Conservation (phyloP, 2,797 vertebrate genomes). For the Psittacula echo region DNA sequence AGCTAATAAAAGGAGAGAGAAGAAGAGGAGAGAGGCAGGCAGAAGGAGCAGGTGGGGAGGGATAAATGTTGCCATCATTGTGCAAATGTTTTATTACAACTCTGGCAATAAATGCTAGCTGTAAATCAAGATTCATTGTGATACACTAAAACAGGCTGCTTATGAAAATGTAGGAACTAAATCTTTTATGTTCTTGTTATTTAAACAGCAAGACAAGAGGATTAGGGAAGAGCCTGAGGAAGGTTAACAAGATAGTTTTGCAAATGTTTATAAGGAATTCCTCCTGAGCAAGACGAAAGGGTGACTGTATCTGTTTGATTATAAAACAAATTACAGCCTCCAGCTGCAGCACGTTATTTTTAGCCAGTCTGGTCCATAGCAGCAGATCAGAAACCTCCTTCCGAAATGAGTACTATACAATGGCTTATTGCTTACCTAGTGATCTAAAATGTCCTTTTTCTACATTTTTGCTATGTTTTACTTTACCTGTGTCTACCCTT, state of each 20-base stretch:
- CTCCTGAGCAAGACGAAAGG: not conserved
- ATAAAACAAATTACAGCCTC: not conserved
- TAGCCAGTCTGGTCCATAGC: not conserved
- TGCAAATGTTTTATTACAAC: not conserved
- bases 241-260: slow-evolving; percentile 13
- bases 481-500: not conserved
- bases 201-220: not conserved
- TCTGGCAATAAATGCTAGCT: not conserved
- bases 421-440: not conserved
- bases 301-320: slow-evolving; percentile 8
- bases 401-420: not conserved
- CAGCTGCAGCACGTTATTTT: slow-evolving; percentile 15
- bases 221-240: not conserved
- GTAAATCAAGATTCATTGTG: not conserved
- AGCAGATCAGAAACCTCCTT: not conserved
- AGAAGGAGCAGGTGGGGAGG: not conserved
- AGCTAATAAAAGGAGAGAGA: not conserved
- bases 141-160: not conserved
- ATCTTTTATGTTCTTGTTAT: not conserved
- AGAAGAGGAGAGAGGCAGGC: not conserved
- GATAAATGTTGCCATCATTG: not conserved
- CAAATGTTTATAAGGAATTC: not conserved
- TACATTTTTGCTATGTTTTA: not conserved
- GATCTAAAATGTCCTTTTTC: not conserved
- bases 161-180: slow-evolving; percentile 7